Evolutionary conservation across 2,113 vertebrate species (phyloP).

Genomic region (Neodontobutis hainanensis): DNA sequence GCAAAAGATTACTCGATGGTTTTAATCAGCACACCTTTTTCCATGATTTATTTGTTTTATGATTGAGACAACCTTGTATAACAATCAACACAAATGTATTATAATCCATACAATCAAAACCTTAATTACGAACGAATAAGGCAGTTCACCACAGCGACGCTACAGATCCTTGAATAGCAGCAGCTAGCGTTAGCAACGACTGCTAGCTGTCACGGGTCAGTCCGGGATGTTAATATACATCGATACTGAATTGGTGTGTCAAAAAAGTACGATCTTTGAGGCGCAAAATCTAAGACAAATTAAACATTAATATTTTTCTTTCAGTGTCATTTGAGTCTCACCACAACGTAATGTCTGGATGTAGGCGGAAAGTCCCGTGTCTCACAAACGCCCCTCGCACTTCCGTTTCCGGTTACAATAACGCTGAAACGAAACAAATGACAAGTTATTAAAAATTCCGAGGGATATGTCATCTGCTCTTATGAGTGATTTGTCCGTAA

Average conservation of each 20-base stretch:
- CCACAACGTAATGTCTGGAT: not conserved
- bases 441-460: not conserved
- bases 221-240: too few relatives aligned
- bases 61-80: not conserved
- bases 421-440: not conserved
- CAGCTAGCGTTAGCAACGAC: not conserved
- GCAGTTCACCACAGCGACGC: too few relatives aligned
- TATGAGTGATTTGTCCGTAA: not conserved
- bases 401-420: conserved; percentile 16
- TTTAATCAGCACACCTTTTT: not conserved
- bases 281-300: not conserved
- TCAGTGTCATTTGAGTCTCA: conserved; percentile 2
- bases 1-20: not conserved
- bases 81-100: not conserved
- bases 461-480: not conserved
- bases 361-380: conserved; percentile 41
- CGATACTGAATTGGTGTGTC: not conserved
- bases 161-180: not conserved
- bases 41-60: not conserved
- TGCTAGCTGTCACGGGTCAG: not conserved
- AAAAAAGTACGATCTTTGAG: not conserved
- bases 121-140: too few relatives aligned
- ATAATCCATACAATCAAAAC: too few relatives aligned
- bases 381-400: not conserved
- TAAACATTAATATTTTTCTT: not conserved